Evolutionary conservation across 92 coral and sea anemone species (phyloP), one percentile per base, ranked within the genome.

Genomic region (Meandrina meandrites): DNA sequence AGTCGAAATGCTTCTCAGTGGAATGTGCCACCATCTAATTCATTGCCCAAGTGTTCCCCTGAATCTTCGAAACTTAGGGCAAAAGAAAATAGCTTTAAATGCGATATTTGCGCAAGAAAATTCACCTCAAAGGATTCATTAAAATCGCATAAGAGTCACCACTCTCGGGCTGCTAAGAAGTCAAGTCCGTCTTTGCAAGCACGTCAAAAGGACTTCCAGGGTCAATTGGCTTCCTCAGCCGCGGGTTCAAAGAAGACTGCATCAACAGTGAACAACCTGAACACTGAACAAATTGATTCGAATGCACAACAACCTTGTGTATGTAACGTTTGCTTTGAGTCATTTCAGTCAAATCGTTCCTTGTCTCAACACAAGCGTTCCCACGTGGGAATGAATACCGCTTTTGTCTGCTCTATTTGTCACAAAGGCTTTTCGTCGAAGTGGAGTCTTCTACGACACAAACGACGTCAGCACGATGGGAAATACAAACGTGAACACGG

Each of bases 321-420:
- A 35, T 74, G 87, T 76, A 57, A 66, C 18, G 62, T 21, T 5
- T 83, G 87, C 87, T 56, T 36, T 12, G 37, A 73, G 28, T 73
- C 80, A 53, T 83, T 83, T 57, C 69, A 34, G 71, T 70, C 87
- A 80, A 74, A 10, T 15, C 64, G 50, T 16, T 76, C 79, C 34
- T 56, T 74, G n/a, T 32, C 71, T 54, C 37, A 53, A 40, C 87
- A 74, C 80, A 72, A 83, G 51, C 79, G 87, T 22, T 34, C 79
- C 22, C 87, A 83, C 37, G n/a, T 35, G 8, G 80, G 87, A 12
- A 17, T 40, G 22, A 53, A 22, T 1, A 58, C 22, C 6, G 80
- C 80, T 24, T 83, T 15, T 40, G 54, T 36, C 17, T 83, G 87
- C 54, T 35, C 71, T 6, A 14, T 73, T 28, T 83, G 87, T 83